A percentile compares a stretch with the other conserved stretches of the same genome.
phyloP scores from a whole-genome alignment of 2,113 vertebrate species.

The Sitta europaea region DNA sequence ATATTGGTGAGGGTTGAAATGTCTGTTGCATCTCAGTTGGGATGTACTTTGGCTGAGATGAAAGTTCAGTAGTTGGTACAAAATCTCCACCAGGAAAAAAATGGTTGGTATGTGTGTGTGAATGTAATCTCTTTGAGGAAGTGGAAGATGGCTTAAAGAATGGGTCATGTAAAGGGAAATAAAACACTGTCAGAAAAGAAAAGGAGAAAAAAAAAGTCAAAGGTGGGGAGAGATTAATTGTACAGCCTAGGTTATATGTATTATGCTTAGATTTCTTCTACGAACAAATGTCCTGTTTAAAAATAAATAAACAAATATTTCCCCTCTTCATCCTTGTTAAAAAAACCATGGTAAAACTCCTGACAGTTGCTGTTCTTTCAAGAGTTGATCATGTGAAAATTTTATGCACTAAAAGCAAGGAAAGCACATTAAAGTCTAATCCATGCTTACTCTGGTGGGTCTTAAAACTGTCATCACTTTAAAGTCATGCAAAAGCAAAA shows the following conservation, averaged over 20 bases:
- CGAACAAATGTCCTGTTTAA: neutral
- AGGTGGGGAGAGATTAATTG: neutral
- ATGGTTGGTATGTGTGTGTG: neutral
- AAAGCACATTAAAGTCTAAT: neutral
- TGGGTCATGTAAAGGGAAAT: neutral
- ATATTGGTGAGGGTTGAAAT: neutral
- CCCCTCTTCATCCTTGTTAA: neutral
- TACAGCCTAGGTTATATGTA: neutral
- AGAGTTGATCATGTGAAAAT: neutral
- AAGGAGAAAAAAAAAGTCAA: neutral
- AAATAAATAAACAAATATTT: neutral
- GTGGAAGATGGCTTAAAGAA: neutral
- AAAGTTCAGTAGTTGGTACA: neutral
- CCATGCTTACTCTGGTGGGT: neutral
- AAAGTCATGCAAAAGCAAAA: neutral
- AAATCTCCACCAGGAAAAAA: neutral
- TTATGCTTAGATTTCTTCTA: neutral
- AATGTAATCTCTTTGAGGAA: neutral
- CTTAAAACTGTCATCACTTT: conserved; percentile 12
- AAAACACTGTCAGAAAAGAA: neutral
- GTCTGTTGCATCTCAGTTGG: neutral
- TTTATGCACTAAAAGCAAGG: neutral
- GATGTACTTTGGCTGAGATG: neutral
- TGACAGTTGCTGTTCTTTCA: neutral
- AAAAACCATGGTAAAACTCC: neutral